Percentiles rank a stretch among this genome's conserved stretches.
Conservation (phyloP, 2,888 invertebrate species). For the Cephus pygmeus region DNA sequence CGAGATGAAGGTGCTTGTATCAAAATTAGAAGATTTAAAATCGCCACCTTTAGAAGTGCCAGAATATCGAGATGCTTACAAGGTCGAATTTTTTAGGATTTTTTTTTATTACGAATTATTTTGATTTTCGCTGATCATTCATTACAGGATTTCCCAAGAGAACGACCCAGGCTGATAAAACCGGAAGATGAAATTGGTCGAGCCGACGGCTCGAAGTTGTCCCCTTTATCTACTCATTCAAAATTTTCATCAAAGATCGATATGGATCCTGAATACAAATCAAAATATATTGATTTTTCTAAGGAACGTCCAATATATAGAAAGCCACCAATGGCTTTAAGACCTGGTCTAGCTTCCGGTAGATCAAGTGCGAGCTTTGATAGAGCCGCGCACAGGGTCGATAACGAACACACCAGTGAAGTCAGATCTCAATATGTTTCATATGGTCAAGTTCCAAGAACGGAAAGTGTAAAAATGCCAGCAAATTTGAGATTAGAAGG, state of each 20-base stretch:
- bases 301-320: conserved; percentile 47
- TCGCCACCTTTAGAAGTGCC: conserved; percentile 55
- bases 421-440: conserved; percentile 53
- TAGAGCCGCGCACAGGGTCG: conserved; percentile 21
- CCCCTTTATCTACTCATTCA: conserved; percentile 35
- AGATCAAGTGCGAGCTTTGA: conserved; percentile 32
- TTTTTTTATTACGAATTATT: background rate
- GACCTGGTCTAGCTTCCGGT: conserved; percentile 38
- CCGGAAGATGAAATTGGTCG: conserved; percentile 62
- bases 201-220: conserved; percentile 57
- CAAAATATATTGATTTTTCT: conserved; percentile 49
- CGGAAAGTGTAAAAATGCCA: conserved; percentile 55
- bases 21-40: conserved; percentile 56
- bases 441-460: conserved; percentile 52
- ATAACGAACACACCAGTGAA: conserved; percentile 43
- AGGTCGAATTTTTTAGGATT: conserved; percentile 35
- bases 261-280: conserved; percentile 65
- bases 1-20: conserved; percentile 54
- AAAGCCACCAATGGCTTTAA: conserved; percentile 45
- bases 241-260: conserved; percentile 58
- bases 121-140: background rate
- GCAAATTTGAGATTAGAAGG: conserved; percentile 65
- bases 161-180: conserved; percentile 62
- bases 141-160: conserved; percentile 65
- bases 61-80: conserved; percentile 60